Base-by-base conservation (phyloP, 2,888 invertebrate species). In the Steinernema hermaphroditum region DNA sequence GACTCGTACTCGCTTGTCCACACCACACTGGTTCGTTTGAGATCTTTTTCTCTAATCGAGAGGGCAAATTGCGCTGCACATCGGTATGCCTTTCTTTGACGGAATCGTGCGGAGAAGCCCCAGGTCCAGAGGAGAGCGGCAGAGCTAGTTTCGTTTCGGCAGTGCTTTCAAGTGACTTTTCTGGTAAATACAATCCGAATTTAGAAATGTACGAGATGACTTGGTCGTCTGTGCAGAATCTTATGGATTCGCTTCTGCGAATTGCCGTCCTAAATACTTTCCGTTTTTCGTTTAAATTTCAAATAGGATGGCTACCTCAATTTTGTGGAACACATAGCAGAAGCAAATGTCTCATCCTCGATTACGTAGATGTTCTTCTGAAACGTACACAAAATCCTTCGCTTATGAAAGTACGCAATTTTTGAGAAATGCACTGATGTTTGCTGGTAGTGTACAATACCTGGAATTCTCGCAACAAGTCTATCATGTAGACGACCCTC, bases 151-250 rank as follows among this genome's bases (percentile, higher is more conserved):
- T n/a, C n/a, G n/a, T n/a, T n/a, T n/a, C n/a, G n/a, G n/a, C n/a
- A n/a, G n/a, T n/a, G n/a, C 27, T 54, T 27, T 54, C 54, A 62
- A 29, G 62, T 16, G 32, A 14, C 32, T 62, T 34, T 32, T 62
- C 62, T 2, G 62, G 62, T 32, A 34, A 22, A 32, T 72, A 72
- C 44, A 72, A 43, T 9, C 72, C 46, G 32, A 46, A 69, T 72
- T 72, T 44, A 16, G 68, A 19, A 72, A 72, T 72, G 34, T 72
- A 69, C 0, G 72, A 44, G 46, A 72, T 72, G 24, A 72, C 69
- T 44, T 69, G 22, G 34, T 72, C 69, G 68, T 43, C 50, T 22
- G 72, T 72, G 54, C 72, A 72, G 49, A 70, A 72, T 44, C 32
- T 68, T 27, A 72, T 69, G 9, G 72, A 72, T 34, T 72, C 72